Evolutionary conservation across 2,888 invertebrate genomes (phyloP).

Genomic region (Phortica okadai): DNA sequence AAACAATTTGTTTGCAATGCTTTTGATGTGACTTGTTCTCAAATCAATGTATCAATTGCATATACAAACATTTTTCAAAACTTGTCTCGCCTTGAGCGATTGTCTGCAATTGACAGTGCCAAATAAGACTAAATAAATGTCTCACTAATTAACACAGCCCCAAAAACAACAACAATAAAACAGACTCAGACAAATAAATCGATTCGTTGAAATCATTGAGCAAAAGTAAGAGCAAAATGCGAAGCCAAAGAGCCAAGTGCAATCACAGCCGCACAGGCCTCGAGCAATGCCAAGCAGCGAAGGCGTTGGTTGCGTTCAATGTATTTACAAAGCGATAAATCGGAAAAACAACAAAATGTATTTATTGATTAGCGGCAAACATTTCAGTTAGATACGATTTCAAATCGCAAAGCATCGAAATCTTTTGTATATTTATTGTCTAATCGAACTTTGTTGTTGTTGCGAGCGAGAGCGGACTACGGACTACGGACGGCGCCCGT

Average conservation of each 20-base stretch:
- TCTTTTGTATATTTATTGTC: conserved; percentile 27
- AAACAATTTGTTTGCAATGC: too few species aligned
- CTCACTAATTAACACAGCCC: too few species aligned
- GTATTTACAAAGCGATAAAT: conserved; percentile 28
- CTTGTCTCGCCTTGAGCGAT: too few species aligned
- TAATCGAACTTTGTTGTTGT: not conserved
- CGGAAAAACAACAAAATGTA: conserved; percentile 14
- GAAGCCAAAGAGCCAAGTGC: not conserved
- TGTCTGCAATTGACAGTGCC: too few species aligned
- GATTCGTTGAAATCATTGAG: conserved; percentile 8
- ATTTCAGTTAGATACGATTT: conserved; percentile 20
- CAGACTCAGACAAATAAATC: conserved; percentile 6
- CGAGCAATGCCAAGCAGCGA: not conserved
- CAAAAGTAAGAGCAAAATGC: not conserved
- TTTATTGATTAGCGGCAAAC: conserved; percentile 23
- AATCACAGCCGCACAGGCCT: too few species aligned
- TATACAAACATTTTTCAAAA: too few species aligned
- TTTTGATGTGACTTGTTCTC: too few species aligned
- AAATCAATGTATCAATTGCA: too few species aligned
- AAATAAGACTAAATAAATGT: too few species aligned
- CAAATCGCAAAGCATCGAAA: not conserved
- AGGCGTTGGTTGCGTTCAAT: not conserved
- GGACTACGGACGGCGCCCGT: not conserved
- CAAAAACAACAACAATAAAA: too few species aligned
- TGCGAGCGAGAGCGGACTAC: not conserved